Evolutionary conservation across 2,888 invertebrate genomes (phyloP).

Genomic region (Morinoia aosen): DNA sequence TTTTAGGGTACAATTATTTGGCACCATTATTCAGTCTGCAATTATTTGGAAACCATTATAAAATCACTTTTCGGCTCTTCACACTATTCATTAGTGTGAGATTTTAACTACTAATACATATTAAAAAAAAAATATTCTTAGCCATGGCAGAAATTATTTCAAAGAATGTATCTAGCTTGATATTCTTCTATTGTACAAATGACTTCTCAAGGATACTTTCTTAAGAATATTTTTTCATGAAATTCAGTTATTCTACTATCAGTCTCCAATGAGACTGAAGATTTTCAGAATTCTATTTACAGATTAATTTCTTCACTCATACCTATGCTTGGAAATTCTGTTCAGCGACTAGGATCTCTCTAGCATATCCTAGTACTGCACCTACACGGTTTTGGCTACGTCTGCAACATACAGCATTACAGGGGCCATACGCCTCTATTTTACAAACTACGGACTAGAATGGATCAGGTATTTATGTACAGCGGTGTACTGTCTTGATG

Average conservation of each 20-base stretch:
- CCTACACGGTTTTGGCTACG: background rate
- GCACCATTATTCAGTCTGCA: too few species aligned
- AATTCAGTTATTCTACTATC: background rate
- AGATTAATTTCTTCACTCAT: background rate
- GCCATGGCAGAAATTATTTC: background rate
- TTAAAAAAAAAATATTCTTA: background rate
- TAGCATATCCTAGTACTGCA: background rate
- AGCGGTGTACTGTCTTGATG: background rate
- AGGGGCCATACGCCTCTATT: background rate
- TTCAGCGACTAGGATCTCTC: background rate
- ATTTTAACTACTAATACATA: too few species aligned
- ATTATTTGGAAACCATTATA: background rate
- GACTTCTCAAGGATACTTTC: background rate
- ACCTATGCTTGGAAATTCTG: background rate
- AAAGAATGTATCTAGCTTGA: background rate
- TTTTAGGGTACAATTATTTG: background rate
- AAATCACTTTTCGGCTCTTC: background rate
- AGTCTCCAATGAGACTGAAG: background rate
- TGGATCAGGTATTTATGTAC: conserved; percentile 43
- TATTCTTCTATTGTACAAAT: background rate
- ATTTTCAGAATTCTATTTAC: background rate
- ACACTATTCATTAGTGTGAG: too few species aligned
- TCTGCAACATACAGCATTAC: background rate
- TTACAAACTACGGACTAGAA: conserved; percentile 45
- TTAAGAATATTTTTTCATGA: background rate